Conservation (phyloP, 2,888 invertebrate genomes). For the Hoplodrina blanda region DNA sequence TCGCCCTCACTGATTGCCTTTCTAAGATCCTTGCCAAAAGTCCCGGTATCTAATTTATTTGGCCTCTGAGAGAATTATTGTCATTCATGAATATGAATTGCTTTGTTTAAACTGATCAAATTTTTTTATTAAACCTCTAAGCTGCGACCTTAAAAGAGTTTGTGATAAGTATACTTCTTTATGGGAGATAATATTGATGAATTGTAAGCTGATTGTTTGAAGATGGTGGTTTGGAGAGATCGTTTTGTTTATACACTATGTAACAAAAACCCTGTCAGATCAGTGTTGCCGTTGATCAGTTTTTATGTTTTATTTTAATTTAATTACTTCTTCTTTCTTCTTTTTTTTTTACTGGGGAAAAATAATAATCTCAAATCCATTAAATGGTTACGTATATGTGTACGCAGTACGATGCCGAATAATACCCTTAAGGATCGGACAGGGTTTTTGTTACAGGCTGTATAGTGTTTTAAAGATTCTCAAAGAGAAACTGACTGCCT, state of each 20-base stretch:
- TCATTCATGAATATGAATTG: slow-evolving; percentile 81
- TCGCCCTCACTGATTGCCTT: neutral
- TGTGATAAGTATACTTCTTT: slow-evolving; percentile 61
- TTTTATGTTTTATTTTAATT: too few species aligned
- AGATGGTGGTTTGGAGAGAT: neutral
- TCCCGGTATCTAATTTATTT: slow-evolving; percentile 64
- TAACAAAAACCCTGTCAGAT: too few species aligned
- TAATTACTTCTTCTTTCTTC: too few species aligned
- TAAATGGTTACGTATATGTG: too few species aligned
- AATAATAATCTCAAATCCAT: too few species aligned
- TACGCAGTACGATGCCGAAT: too few species aligned
- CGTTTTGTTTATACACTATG: slow-evolving; percentile 19
- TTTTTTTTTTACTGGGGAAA: too few species aligned
- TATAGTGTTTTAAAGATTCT: too few species aligned
- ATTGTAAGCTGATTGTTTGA: slow-evolving; percentile 39
- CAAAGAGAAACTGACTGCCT: too few species aligned
- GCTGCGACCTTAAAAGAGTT: slow-evolving; percentile 28
- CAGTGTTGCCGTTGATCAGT: too few species aligned
- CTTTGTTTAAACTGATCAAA: slow-evolving; percentile 77
- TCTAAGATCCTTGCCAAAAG: slow-evolving; percentile 41
- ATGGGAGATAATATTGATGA: slow-evolving; percentile 51
- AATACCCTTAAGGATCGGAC: too few species aligned
- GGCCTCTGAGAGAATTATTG: slow-evolving; percentile 71
- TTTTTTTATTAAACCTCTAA: slow-evolving; percentile 71
- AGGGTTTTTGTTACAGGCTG: too few species aligned